Percentiles rank a stretch among this genome's conserved stretches.
These are phyloP conservation scores for Deroplatys truncata DNA, from an alignment of 2,888 invertebrate species.

Conservation along the genomic window DNA sequence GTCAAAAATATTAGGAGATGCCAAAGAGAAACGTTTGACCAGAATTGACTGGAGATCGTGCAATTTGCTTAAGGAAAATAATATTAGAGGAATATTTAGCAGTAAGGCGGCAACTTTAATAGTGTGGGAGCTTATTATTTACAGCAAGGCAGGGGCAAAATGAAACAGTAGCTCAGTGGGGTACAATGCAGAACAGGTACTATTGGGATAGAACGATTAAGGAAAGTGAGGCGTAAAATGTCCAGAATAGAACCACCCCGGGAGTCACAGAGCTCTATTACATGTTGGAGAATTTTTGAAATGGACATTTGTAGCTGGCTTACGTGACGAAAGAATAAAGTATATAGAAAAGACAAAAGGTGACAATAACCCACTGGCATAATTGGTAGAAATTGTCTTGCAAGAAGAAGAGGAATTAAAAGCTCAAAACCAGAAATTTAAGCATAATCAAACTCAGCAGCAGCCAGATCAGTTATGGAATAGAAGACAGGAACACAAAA, in stretches of 20 bases:
- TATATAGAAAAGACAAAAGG: no score
- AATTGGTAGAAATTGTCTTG: neutral
- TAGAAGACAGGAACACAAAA: neutral
- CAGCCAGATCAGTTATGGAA: neutral
- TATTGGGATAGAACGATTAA: no score
- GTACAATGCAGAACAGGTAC: neutral
- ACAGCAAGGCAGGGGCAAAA: neutral
- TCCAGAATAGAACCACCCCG: no score
- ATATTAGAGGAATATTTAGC: neutral
- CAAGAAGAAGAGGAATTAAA: neutral
- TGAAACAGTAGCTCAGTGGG: neutral
- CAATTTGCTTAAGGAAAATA: neutral
- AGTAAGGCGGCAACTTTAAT: neutral
- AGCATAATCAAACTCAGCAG: neutral
- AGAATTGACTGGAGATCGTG: neutral
- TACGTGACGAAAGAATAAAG: neutral
- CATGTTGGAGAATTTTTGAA: neutral
- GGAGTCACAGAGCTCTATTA: no score
- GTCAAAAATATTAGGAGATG: no score
- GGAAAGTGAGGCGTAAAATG: no score
- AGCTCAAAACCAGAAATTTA: neutral
- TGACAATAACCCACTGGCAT: no score
- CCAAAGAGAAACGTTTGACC: neutral
- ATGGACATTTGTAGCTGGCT: neutral
- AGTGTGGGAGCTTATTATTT: neutral